A percentile compares a stretch with the other conserved stretches of the same genome.
phyloP scores from a whole-genome alignment of 2,113 vertebrate genomes.

The Marmota flaviventris region DNA sequence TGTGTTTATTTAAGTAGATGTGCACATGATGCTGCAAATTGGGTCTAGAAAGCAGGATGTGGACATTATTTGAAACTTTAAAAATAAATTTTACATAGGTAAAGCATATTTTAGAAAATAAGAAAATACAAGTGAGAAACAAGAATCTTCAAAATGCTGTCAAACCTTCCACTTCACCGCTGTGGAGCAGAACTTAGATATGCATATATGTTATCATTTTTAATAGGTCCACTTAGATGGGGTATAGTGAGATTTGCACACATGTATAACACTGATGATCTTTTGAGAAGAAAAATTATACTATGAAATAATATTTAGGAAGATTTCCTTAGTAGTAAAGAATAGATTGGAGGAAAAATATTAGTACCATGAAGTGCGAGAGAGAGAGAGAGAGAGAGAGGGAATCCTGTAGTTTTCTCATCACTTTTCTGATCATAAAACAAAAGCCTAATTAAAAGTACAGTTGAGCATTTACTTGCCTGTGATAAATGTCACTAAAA shows the following conservation, averaged over 20 bases:
- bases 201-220: neutral
- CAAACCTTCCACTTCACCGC: neutral
- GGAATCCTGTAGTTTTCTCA: conserved; percentile 17
- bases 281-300: conserved; percentile 24
- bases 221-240: neutral
- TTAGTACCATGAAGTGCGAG: neutral
- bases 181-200: neutral
- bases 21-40: too few relatives aligned
- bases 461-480: neutral
- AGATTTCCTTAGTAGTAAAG: neutral
- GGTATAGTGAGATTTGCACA: neutral
- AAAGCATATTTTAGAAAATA: conserved; percentile 3
- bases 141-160: neutral
- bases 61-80: neutral
- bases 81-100: neutral
- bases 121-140: neutral
- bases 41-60: neutral
- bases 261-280: neutral
- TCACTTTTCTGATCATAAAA: conserved; percentile 36
- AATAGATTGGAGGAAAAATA: neutral
- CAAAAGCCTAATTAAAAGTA: neutral
- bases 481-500: conserved; percentile 39
- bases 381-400: neutral
- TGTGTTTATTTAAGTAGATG: conserved; percentile 15
- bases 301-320: conserved; percentile 23